phyloP scores from a whole-genome alignment of 2,113 vertebrate genomes.

The crab-eating macaque (Macaca fascicularis) region T2T-MFA8v1.1 NC_088381.1:70483001-70483500 shows the following conservation, averaged over 20 bases:
- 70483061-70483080: not conserved
- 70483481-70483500: not conserved
- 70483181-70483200: not conserved
- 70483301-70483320: not conserved
- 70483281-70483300: not conserved
- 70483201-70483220: not conserved
- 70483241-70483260: not conserved
- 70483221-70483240: not conserved
- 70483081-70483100: not conserved
- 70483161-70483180: not conserved
- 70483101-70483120: not conserved
- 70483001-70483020: not conserved
- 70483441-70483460: not conserved
- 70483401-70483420: not conserved
- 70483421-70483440: not conserved
- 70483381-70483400: not conserved
- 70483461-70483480: not conserved
- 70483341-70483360: not conserved
- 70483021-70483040: not conserved
- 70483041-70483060: not conserved
- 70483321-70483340: not conserved
- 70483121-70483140: not conserved
- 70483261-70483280: not conserved
- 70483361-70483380: not conserved
- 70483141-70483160: not conserved